A percentile compares a stretch with the other conserved stretches of the same genome.
Conservation (phyloP, 2,113 vertebrate genomes). For the Periophthalmodon schlosseri region DNA sequence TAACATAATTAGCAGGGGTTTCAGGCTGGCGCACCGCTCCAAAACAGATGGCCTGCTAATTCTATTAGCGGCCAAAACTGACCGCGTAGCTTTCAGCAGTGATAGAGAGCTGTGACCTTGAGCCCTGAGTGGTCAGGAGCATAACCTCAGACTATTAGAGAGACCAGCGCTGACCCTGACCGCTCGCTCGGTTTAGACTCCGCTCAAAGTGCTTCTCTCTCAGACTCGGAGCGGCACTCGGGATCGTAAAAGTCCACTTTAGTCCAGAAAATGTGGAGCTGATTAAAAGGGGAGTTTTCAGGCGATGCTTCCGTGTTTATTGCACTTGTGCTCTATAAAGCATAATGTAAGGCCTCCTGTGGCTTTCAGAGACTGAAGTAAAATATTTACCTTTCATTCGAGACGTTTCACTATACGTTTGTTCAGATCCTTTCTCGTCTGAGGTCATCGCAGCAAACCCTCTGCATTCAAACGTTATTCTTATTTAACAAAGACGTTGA, state of each 20-base stretch:
- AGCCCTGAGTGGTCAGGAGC: conserved; percentile 54
- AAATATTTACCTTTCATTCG: background rate
- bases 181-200: conserved; percentile 21
- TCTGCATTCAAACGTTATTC: background rate
- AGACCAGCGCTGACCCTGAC: conserved; percentile 48
- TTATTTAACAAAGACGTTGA: background rate
- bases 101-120: conserved; percentile 72
- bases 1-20: conserved; percentile 84
- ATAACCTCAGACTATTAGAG: conserved; percentile 48
- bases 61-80: conserved; percentile 78
- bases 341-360: background rate
- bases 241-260: background rate
- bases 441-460: background rate
- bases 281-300: conserved; percentile 8
- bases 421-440: background rate
- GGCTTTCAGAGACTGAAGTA: background rate
- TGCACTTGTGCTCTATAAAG: background rate
- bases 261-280: background rate
- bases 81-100: conserved; percentile 68
- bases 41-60: conserved; percentile 83
- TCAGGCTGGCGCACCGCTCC: conserved; percentile 69
- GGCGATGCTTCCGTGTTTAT: background rate
- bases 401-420: background rate
- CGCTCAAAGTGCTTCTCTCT: conserved; percentile 6
- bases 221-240: background rate